phyloP scores from a whole-genome alignment of 2,888 invertebrate genomes.

The Eilema griseolum region DNA sequence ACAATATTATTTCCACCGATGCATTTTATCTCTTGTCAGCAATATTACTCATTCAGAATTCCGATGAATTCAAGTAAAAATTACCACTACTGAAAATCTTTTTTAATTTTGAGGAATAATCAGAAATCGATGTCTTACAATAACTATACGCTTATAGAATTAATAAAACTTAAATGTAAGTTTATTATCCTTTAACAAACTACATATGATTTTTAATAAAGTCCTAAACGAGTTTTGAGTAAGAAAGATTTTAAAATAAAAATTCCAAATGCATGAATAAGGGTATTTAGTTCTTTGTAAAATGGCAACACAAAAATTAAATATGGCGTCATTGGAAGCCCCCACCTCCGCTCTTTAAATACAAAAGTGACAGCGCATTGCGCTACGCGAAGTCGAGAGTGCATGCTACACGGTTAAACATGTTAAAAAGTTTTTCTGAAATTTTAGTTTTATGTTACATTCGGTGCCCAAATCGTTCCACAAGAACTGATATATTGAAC shows the following conservation, averaged over 20 bases:
- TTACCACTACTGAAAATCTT: background rate
- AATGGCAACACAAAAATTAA: constrained; percentile 61
- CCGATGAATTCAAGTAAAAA: background rate
- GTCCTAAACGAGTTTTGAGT: background rate
- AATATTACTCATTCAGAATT: constrained; percentile 16
- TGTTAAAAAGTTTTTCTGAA: constrained; percentile 92
- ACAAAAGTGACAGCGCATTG: constrained; percentile 78
- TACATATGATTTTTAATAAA: background rate
- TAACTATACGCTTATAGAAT: background rate
- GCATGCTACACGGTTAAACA: constrained; percentile 87
- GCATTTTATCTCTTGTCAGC: background rate
- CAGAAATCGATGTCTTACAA: background rate
- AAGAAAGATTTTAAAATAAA: background rate
- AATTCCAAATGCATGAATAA: background rate
- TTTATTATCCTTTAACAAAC: background rate
- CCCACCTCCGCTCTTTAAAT: constrained; percentile 40
- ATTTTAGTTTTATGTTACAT: constrained; percentile 91
- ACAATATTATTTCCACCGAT: constrained; percentile 17
- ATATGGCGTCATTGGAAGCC: constrained; percentile 68
- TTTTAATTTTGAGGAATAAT: background rate
- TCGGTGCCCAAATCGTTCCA: constrained; percentile 90
- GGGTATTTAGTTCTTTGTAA: constrained; percentile 6
- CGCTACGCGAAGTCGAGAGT: constrained; percentile 81
- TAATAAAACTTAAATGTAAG: background rate
- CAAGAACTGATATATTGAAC: constrained; percentile 91